A percentile compares a stretch with the other conserved stretches of the same genome.
These are phyloP conservation scores for Parapsyche elsis DNA, from an alignment of 1,140 invertebrate genomes.

Conservation along the genomic window DNA sequence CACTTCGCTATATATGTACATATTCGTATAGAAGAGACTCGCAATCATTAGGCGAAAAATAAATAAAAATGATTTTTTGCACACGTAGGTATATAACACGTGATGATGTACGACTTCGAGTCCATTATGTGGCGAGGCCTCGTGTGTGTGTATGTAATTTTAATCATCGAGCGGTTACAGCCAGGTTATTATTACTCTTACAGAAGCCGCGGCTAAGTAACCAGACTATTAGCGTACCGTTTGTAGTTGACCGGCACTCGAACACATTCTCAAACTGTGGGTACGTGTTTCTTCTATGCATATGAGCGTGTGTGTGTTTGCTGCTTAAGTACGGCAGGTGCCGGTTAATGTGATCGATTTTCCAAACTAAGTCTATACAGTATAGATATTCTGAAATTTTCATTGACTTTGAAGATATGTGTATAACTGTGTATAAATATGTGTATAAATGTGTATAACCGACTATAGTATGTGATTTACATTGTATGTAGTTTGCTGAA, in stretches of 20 bases:
- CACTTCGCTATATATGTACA: background rate
- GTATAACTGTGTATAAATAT: too few relatives aligned
- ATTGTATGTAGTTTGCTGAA: too few relatives aligned
- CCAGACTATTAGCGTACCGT: constrained; percentile 14
- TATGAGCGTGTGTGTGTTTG: too few relatives aligned
- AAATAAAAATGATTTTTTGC: background rate
- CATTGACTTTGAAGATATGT: too few relatives aligned
- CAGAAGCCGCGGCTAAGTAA: constrained; percentile 24
- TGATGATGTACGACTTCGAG: constrained; percentile 16
- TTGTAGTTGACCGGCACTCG: background rate
- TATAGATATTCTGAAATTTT: too few relatives aligned
- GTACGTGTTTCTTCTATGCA: background rate
- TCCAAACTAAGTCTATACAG: too few relatives aligned
- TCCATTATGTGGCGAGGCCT: background rate
- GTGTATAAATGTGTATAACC: too few relatives aligned
- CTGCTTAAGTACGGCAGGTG: too few relatives aligned
- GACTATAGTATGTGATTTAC: too few relatives aligned
- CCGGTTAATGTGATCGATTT: too few relatives aligned
- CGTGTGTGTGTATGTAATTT: constrained; percentile 2
- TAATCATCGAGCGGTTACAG: constrained; percentile 17
- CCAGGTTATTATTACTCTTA: constrained; percentile 2
- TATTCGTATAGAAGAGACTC: background rate
- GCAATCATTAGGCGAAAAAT: background rate
- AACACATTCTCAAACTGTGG: background rate
- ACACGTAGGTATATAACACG: background rate